Evolutionary conservation across 2,113 vertebrate species (phyloP).

Genomic region (Bettongia penicillata): DNA sequence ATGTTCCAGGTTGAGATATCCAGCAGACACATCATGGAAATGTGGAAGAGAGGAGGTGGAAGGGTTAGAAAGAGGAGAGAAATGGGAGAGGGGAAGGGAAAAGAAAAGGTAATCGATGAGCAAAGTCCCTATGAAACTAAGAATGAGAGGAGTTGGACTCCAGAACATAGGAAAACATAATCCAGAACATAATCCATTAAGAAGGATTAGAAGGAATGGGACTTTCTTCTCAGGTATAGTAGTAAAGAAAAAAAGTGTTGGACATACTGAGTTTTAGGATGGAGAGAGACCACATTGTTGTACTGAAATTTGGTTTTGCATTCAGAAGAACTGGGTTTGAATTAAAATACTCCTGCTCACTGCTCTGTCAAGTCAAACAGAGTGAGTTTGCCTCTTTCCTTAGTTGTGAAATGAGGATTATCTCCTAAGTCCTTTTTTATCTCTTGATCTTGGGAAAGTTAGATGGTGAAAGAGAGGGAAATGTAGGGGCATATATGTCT

Average conservation of each 20-base stretch:
- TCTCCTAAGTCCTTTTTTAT: neutral
- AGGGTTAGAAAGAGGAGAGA: neutral
- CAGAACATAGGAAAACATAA: neutral
- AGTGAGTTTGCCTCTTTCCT: neutral
- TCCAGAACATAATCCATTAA: too few relatives aligned
- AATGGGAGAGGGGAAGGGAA: neutral
- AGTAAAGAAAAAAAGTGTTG: neutral
- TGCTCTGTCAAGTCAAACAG: neutral
- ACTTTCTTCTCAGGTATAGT: neutral
- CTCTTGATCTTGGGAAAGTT: neutral
- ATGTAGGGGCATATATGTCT: neutral
- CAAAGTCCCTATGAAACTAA: neutral
- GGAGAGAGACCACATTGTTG: neutral
- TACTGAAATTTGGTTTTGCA: neutral
- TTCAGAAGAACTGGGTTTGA: neutral
- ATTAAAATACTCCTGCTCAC: neutral
- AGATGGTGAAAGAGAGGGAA: neutral
- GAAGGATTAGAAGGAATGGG: neutral
- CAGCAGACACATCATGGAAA: neutral
- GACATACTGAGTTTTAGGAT: neutral
- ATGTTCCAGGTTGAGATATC: neutral
- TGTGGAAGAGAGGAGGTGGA: neutral
- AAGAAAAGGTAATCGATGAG: neutral
- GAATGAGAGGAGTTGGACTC: neutral
- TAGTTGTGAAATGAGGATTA: neutral